Evolutionary conservation across 2,113 vertebrate genomes (phyloP), one percentile per base, ranked within the genome.

Genomic region (Hepsetus odoe): DNA sequence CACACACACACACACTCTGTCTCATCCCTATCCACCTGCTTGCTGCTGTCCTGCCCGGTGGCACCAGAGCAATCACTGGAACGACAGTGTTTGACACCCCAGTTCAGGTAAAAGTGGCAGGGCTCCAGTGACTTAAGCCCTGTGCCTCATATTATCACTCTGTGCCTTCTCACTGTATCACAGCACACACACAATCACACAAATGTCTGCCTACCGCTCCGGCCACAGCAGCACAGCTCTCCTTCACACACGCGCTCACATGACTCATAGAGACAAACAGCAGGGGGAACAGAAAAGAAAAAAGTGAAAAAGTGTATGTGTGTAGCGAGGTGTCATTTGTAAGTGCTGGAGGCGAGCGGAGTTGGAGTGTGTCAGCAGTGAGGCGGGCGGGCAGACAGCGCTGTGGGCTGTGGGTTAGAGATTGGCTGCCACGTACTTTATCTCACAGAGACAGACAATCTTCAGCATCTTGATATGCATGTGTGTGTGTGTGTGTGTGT

Each of bases 401-500:
- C n/a, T 0, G n/a, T 14, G 38, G 49, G 71, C 71, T 74, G 78
- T 44, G 55, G 59, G 72, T 38, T 40, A 71, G 76, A 83, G 76
- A 83, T 83, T 80, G 82, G 61, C 61, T 83, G 66, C 68, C n/a
- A 32, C 72, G 70, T 33, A 44, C 61, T 76, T 83, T 83, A 83
- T 83, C 82, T 83, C 82, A 4, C 30, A 7, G 61, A 77, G 77
- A 77, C 82, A 83, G 78, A 71, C 30, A 73, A 83, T 83, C 82
- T 77, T 62, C 74, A 73, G 64, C 42, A 80, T 80, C 78, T 80
- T 44, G 2, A 42, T 55, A 35, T 74, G 71, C 68, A 20, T 79
- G 76, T 79, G 28, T 69, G 18, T 68, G 30, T 77, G 66, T 49
- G 64, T 30, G 78, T 66, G 33, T 72, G 53, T 64, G 24, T 61